Evolutionary conservation across 2,797 vertebrate species (phyloP), one percentile per base, ranked within the genome.

Genomic region (Stomatorhinus walkeri): DNA sequence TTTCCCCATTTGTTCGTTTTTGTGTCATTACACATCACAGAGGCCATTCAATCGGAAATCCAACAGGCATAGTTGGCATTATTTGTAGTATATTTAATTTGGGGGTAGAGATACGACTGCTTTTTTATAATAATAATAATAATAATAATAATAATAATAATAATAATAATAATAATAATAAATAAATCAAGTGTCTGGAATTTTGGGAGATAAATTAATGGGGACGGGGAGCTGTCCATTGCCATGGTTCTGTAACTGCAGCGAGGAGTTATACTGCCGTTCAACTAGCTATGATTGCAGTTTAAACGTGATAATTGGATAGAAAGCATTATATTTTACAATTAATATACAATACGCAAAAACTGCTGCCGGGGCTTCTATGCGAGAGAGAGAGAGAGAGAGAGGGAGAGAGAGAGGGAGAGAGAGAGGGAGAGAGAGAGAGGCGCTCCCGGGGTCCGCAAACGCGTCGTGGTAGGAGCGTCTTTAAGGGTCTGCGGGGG

Each of bases 401-500:
- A 28, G 59, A 10, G 22, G 3, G 22, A 3, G 8, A 10, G 22
- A 10, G 22, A 64, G 24, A 19, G 49, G 22, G 52, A 56, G 16
- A 59, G 52, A 10, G 52, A 87, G 54, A 43, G 86, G 48, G 56
- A 54, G 87, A 28, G 87, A 52, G 87, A 46, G 56, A 46, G 40
- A 61, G 22, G 4, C 43, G 46, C 14, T 36, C 61, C 24, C 24
- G 76, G 72, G 10, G 36, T 59, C 54, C 28, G 28, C 16, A 46
- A 14, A 40, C 36, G 84, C 88, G 51, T 19, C 49, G 85, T 59
- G 87, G 90, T 87, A 46, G 79, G 85, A 86, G 81, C 88, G 79
- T 92, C 87, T 91, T 91, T 89, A 90, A 90, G 89, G 88, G 85
- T 49, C 87, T 88, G 83, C 88, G 89, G 88, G 89, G 89, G 89